phyloP scores from a whole-genome alignment of 2,888 invertebrate genomes.

The Notocelia uddmanniana region DNA sequence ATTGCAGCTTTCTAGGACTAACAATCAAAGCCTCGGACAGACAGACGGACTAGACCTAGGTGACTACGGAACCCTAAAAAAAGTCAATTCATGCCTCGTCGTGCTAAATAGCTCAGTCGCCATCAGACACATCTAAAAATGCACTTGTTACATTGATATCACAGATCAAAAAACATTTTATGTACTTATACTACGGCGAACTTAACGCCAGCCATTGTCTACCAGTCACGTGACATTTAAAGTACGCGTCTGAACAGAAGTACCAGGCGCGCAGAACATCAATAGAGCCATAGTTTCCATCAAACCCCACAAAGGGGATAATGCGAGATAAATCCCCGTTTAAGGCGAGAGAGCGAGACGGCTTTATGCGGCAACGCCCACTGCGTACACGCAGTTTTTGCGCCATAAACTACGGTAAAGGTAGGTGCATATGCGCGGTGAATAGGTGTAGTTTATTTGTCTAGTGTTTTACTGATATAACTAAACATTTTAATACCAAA shows the following conservation, averaged over 20 bases:
- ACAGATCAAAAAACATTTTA: too few relatives aligned
- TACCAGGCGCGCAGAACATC: neutral
- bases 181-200: neutral
- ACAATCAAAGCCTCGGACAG: too few relatives aligned
- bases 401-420: conserved; percentile 30
- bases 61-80: too few relatives aligned
- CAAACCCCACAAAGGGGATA: conserved; percentile 23
- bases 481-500: neutral
- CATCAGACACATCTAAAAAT: too few relatives aligned
- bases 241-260: neutral
- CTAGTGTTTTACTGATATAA: neutral
- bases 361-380: conserved; percentile 36
- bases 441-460: neutral
- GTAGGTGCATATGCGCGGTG: neutral
- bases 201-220: neutral
- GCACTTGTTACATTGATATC: too few relatives aligned
- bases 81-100: too few relatives aligned
- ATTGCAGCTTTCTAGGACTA: too few relatives aligned
- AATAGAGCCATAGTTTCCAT: conserved; percentile 29
- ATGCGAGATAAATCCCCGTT: conserved; percentile 23
- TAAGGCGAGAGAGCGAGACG: conserved; percentile 24
- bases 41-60: too few relatives aligned
- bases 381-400: conserved; percentile 35
- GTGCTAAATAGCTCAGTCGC: too few relatives aligned
- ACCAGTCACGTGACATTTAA: neutral